These are phyloP conservation scores for Carettochelys insculpta DNA, from an alignment of 2,113 vertebrate genomes.

Conservation along the genomic window DNA sequence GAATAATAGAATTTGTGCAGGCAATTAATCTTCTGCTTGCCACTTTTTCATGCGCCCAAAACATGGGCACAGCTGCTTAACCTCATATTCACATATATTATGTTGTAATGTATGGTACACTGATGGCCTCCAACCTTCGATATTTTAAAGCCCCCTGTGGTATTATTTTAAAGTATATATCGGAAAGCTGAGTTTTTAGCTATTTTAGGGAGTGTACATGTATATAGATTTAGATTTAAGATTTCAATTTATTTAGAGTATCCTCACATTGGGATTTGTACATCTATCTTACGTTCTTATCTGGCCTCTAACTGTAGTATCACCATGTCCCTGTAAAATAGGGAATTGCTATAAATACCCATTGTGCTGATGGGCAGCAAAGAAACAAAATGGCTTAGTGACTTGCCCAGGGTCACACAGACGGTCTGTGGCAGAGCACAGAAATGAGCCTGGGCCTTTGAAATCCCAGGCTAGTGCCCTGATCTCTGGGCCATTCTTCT, in stretches of 20 bases:
- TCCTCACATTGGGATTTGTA: conserved; percentile 21
- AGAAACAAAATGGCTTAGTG: neutral
- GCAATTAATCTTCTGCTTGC: conserved; percentile 64
- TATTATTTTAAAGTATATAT: conserved; percentile 35
- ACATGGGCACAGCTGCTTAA: conserved; percentile 53
- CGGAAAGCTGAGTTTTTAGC: conserved; percentile 44
- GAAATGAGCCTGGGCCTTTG: neutral
- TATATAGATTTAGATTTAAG: neutral
- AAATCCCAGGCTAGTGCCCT: neutral
- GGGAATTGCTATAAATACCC: neutral
- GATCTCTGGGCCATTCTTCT: neutral
- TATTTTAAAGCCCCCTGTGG: conserved; percentile 48
- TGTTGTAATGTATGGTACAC: conserved; percentile 41
- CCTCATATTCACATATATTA: conserved; percentile 53
- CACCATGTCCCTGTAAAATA: fast-evolving
- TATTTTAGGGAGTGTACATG: conserved; percentile 42
- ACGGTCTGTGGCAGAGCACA: neutral
- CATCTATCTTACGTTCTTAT: fast-evolving
- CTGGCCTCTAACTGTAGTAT: neutral
- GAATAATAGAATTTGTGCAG: conserved; percentile 39
- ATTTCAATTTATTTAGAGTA: conserved; percentile 48
- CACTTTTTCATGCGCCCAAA: conserved; percentile 54
- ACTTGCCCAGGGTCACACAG: neutral
- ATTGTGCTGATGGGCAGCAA: neutral
- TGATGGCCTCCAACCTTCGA: conserved; percentile 42